Evolutionary conservation across 2,797 vertebrate genomes (phyloP).

Genomic region (Spheniscus humboldti): DNA sequence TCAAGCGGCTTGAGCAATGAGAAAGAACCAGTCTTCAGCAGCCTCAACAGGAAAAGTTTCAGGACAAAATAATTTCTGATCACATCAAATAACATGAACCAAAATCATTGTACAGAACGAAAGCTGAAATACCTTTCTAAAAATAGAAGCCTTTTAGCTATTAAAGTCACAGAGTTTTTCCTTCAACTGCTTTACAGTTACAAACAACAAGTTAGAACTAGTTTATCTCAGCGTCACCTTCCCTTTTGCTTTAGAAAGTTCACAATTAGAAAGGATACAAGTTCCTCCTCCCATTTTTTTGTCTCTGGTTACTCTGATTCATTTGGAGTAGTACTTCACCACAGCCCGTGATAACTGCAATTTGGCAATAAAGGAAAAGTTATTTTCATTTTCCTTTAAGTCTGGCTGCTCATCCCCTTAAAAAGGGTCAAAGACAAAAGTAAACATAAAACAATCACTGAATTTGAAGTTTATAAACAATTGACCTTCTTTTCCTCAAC

Average conservation of each 20-base stretch:
- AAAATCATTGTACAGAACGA: background rate
- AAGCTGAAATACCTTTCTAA: background rate
- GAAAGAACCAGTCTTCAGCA: constrained; percentile 14
- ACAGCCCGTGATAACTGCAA: background rate
- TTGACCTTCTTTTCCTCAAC: background rate
- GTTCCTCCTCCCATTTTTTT: background rate
- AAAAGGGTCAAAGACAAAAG: background rate
- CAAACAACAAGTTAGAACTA: background rate
- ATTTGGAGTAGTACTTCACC: background rate
- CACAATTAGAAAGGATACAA: background rate
- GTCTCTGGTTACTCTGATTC: background rate
- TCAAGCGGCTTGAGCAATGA: background rate
- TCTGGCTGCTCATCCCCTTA: background rate
- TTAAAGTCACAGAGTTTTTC: background rate
- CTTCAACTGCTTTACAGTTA: background rate
- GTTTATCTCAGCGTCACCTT: background rate
- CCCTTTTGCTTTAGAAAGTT: background rate
- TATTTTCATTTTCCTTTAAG: background rate
- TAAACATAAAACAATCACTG: background rate
- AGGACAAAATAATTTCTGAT: constrained; percentile 14
- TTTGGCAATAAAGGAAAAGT: background rate
- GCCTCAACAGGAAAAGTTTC: background rate
- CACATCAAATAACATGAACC: background rate
- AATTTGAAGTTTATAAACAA: background rate
- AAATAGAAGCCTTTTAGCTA: background rate